Evolutionary conservation across 2,113 vertebrate species (phyloP), one percentile per base, ranked within the genome.

Genomic region (Fukomys damarensis): DNA sequence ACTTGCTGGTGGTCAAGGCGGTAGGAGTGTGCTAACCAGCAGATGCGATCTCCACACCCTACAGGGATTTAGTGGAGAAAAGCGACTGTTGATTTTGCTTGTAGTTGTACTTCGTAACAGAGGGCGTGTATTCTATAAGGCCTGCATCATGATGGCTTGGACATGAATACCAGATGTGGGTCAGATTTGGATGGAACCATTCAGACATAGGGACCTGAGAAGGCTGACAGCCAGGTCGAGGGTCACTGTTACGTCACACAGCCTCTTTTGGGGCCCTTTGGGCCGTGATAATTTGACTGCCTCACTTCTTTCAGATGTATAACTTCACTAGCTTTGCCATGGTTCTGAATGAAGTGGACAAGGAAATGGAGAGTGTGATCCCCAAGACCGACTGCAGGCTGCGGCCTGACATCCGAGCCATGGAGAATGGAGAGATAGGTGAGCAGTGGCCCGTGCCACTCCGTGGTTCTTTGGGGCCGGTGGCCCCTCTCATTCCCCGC

Each of bases 341-440:
- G 99, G 99, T 99, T 96, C 98, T 99, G 96, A 99, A 99, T 88
- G 99, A 99, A 98, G 93, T 99, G 96, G 99, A 99, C 98, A 99
- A 99, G 97, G 99, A 98, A 97, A 99, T 99, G 99, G 99, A 99
- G 96, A 99, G 98, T 28, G 98, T 99, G 85, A 98, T 99, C 82
- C 99, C 99, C 28, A 98, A 98, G 92, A 99, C 99, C 2, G 99
- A 99, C 98, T 99, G 99, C 96, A 99, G 99, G 80, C 97, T 99
- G 92, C 98, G 99, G 90, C 99, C 99, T 20, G 99, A 99, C 96
- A 99, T 99, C 86, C 98, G 99, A 94, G 99, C 99, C 93, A 99
- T 99, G 99, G 99, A 99, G 98, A 99, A 99, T 0, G 99, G 99
- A 98, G 99, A 99, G 89, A 99, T 99, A 98, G 99, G 99, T 99